Percentiles rank a stretch among this genome's conserved stretches.
phyloP scores from a whole-genome alignment of 2,113 vertebrate species.

The Equus quagga region DNA sequence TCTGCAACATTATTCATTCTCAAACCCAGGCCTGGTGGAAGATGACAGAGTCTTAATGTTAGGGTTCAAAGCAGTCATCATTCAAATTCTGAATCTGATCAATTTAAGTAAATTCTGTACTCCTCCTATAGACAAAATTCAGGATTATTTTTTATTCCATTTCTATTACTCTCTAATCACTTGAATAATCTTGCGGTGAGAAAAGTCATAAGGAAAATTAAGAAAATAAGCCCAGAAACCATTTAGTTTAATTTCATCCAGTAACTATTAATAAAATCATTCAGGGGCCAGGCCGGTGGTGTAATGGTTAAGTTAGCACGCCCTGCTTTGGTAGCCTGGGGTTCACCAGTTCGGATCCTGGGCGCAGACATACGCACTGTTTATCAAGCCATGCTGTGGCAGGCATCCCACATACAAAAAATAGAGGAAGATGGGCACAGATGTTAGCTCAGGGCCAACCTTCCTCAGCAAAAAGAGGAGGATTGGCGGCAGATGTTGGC shows the following conservation, averaged over 20 bases:
- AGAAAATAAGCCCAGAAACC: slow-evolving; percentile 56
- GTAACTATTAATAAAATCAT: slow-evolving; percentile 34
- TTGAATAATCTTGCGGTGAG: slow-evolving; percentile 43
- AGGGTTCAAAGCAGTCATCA: slow-evolving; percentile 31
- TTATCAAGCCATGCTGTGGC: no score
- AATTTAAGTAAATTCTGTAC: slow-evolving; percentile 52
- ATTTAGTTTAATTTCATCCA: slow-evolving; percentile 49
- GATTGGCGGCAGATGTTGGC: no score
- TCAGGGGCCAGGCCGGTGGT: no score
- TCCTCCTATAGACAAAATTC: slow-evolving; percentile 21
- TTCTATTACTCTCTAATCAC: slow-evolving; percentile 2
- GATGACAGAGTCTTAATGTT: slow-evolving; percentile 16
- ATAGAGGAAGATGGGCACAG: no score
- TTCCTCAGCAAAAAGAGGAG: no score
- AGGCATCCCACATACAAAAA: no score
- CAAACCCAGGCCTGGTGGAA: slow-evolving; percentile 40
- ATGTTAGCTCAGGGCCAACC: no score
- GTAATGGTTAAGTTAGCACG: no score
- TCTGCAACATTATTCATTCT: slow-evolving; percentile 35
- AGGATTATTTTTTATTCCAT: slow-evolving; percentile 50
- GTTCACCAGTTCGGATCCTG: no score
- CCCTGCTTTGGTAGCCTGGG: no score
- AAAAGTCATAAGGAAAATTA: slow-evolving; percentile 7
- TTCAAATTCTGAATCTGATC: slow-evolving; percentile 48
- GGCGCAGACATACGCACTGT: no score